Evolutionary conservation across 2,113 vertebrate species (phyloP).

Genomic region (Myocastor coypus): DNA sequence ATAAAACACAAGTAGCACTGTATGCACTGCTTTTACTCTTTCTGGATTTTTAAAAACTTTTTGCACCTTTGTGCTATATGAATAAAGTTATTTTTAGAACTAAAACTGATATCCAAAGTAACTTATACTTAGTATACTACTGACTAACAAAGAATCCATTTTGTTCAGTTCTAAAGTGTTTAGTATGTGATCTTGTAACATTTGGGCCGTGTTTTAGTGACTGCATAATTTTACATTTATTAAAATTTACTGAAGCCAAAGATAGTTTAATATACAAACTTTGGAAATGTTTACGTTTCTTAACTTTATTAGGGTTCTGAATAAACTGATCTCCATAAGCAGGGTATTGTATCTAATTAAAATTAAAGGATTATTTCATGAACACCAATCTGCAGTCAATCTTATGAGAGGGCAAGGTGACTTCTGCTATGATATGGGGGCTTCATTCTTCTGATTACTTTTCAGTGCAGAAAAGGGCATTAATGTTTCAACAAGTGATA

Average conservation of each 20-base stretch:
- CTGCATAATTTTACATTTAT: not conserved
- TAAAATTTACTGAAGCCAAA: not conserved
- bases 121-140: not conserved
- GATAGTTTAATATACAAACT: not conserved
- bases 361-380: not conserved
- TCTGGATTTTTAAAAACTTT: constrained; percentile 30
- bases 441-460: not conserved
- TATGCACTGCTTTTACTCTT: constrained; percentile 27
- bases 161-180: constrained; percentile 24
- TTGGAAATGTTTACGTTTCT: not conserved
- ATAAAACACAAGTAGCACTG: not conserved
- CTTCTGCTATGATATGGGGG: not conserved
- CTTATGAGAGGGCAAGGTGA: not conserved
- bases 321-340: not conserved
- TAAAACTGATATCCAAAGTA: constrained; percentile 9
- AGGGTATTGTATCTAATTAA: constrained; percentile 35
- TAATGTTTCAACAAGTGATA: not conserved
- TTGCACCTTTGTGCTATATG: not conserved
- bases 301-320: constrained; percentile 35
- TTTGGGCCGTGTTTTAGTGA: not conserved
- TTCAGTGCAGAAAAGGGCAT: not conserved
- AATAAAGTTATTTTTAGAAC: not conserved
- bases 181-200: not conserved
- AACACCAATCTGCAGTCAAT: not conserved
- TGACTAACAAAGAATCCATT: not conserved